Evolutionary conservation across 2,113 vertebrate genomes (phyloP).

Genomic region (Coreoperca whiteheadi): DNA sequence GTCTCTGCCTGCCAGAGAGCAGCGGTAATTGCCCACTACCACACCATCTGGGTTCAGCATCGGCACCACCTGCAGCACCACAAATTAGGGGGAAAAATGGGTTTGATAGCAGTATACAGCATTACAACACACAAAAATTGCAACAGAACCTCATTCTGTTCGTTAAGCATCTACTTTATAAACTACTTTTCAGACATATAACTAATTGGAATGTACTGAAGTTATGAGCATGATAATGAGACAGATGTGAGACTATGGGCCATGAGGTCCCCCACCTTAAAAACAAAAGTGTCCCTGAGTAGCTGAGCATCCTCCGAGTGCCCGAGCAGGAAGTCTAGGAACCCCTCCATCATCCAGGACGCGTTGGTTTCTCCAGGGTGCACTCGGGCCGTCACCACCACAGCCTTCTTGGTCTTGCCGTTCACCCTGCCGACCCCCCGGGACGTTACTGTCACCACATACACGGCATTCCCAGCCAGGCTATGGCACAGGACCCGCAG

Average conservation of each 20-base stretch:
- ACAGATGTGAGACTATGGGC: neutral
- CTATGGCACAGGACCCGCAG: conserved; percentile 89
- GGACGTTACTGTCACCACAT: conserved; percentile 89
- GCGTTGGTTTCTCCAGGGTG: conserved; percentile 91
- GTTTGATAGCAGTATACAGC: neutral
- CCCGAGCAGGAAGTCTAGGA: conserved; percentile 91
- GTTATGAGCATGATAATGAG: neutral
- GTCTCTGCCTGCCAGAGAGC: conserved; percentile 90
- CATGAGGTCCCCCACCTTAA: conserved; percentile 82
- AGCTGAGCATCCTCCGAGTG: conserved; percentile 86
- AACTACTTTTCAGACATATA: neutral
- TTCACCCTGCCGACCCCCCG: conserved; percentile 43
- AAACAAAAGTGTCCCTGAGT: conserved; percentile 90
- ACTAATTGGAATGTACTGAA: neutral
- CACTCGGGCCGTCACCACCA: conserved; percentile 90
- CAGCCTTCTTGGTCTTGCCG: conserved; percentile 80
- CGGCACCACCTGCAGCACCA: conserved; percentile 86
- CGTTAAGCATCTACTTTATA: neutral
- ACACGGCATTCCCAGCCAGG: conserved; percentile 90
- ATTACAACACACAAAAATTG: neutral
- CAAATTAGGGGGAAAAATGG: neutral
- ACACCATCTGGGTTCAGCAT: conserved; percentile 97
- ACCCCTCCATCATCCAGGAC: conserved; percentile 95
- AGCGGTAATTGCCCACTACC: conserved; percentile 94
- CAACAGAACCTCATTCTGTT: neutral